These are phyloP conservation scores for Oeneis ivallda DNA, from an alignment of 2,888 invertebrate genomes.

Conservation along the genomic window DNA sequence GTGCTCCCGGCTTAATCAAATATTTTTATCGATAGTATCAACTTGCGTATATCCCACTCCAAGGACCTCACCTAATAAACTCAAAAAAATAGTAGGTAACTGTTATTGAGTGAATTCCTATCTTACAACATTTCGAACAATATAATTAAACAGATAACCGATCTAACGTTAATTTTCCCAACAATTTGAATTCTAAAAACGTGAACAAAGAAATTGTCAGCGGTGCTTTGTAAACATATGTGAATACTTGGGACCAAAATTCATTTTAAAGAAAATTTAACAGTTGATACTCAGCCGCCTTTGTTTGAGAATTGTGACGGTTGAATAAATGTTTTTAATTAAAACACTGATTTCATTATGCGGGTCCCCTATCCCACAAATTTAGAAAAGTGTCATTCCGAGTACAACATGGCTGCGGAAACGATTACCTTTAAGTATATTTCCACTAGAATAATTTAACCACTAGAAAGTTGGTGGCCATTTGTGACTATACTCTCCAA, in stretches of 20 bases:
- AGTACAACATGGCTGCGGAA: slow-evolving; percentile 23
- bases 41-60: slow-evolving; percentile 29
- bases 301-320: slow-evolving; percentile 30
- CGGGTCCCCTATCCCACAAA: slow-evolving; percentile 24
- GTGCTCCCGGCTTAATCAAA: not conserved
- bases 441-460: not conserved
- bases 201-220: slow-evolving; percentile 27
- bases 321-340: slow-evolving; percentile 37
- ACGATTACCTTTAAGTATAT: slow-evolving; percentile 23
- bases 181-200: slow-evolving; percentile 23
- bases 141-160: slow-evolving; percentile 28
- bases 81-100: slow-evolving; percentile 29
- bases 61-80: slow-evolving; percentile 35
- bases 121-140: slow-evolving; percentile 20
- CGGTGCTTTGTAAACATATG: slow-evolving; percentile 24
- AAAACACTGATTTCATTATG: slow-evolving; percentile 36
- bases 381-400: slow-evolving; percentile 28
- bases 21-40: not conserved
- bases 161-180: slow-evolving; percentile 25
- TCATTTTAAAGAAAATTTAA: slow-evolving; percentile 35
- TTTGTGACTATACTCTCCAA: not conserved
- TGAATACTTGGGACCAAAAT: slow-evolving; percentile 26
- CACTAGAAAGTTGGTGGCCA: too few species aligned
- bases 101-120: slow-evolving; percentile 32
- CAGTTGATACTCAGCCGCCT: slow-evolving; percentile 25